Evolutionary conservation across 2,113 vertebrate species (phyloP).

Genomic region (Larimichthys crocea): DNA sequence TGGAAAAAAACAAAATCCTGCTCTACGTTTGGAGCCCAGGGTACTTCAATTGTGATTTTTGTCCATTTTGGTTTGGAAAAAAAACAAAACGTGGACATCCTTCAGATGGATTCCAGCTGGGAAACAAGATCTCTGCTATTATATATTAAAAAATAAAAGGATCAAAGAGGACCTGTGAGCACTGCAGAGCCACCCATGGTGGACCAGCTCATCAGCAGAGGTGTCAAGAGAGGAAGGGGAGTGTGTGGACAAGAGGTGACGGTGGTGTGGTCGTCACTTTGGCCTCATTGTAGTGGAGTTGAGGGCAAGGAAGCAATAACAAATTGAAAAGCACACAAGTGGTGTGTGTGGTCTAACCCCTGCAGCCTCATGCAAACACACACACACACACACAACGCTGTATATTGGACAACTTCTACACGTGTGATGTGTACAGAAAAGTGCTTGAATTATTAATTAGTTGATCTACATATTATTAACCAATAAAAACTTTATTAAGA

Average conservation of each 20-base stretch:
- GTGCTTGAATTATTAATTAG: background rate
- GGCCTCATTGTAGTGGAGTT: conserved; percentile 30
- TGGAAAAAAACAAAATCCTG: conserved; percentile 22
- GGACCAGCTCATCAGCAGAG: conserved; percentile 49
- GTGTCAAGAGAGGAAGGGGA: conserved; percentile 66
- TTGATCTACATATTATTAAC: background rate
- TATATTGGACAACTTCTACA: background rate
- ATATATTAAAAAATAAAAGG: conserved; percentile 9
- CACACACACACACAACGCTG: conserved; percentile 1
- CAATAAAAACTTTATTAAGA: background rate
- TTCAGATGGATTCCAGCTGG: conserved; percentile 23
- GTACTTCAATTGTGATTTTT: conserved; percentile 32
- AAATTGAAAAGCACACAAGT: conserved; percentile 37
- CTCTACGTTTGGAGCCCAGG: background rate
- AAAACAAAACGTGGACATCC: conserved; percentile 5
- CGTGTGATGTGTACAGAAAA: background rate
- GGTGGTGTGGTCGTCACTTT: conserved; percentile 43
- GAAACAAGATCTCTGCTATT: conserved; percentile 18
- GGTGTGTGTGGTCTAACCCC: conserved; percentile 58
- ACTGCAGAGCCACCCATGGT: conserved; percentile 59
- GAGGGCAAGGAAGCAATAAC: conserved; percentile 50
- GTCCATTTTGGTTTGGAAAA: conserved; percentile 43
- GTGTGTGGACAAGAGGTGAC: conserved; percentile 46
- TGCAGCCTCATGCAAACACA: conserved; percentile 29
- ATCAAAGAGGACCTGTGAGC: conserved; percentile 38